Percentiles rank a stretch among this genome's conserved stretches.
Conservation (phyloP, 2,113 vertebrate genomes). For the Narcine bancroftii region DNA sequence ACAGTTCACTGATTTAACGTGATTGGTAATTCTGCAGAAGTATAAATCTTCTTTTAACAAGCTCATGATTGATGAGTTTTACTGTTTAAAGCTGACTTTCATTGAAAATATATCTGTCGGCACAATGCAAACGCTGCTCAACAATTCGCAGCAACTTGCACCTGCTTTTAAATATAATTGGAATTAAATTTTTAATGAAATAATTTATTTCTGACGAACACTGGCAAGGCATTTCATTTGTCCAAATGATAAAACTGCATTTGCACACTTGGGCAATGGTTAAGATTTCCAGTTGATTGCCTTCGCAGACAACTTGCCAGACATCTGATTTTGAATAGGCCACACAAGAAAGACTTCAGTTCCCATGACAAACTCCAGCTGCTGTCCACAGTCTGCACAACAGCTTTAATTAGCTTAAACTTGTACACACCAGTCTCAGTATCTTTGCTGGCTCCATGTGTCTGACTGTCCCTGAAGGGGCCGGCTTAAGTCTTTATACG, state of each 20-base stretch:
- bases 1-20: not conserved
- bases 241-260: not conserved
- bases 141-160: not conserved
- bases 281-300: not conserved
- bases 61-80: conserved; percentile 5
- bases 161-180: not conserved
- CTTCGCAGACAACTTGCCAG: not conserved
- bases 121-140: not conserved
- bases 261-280: not conserved
- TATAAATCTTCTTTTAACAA: not conserved
- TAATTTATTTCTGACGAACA: not conserved
- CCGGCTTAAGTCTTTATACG: too few species aligned
- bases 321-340: not conserved
- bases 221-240: not conserved
- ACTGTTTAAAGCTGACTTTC: not conserved
- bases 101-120: not conserved
- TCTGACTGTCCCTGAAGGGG: too few species aligned
- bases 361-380: not conserved
- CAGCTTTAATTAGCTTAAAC: too few species aligned
- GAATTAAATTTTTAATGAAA: conserved; percentile 8
- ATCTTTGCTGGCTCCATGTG: too few species aligned
- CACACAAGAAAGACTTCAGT: not conserved
- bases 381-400: too few species aligned
- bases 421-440: too few species aligned
- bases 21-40: not conserved